Percentiles rank a stretch among this genome's conserved stretches.
These are phyloP conservation scores for Philereme vetulata DNA, from an alignment of 2,888 invertebrate species.

Conservation along the genomic window DNA sequence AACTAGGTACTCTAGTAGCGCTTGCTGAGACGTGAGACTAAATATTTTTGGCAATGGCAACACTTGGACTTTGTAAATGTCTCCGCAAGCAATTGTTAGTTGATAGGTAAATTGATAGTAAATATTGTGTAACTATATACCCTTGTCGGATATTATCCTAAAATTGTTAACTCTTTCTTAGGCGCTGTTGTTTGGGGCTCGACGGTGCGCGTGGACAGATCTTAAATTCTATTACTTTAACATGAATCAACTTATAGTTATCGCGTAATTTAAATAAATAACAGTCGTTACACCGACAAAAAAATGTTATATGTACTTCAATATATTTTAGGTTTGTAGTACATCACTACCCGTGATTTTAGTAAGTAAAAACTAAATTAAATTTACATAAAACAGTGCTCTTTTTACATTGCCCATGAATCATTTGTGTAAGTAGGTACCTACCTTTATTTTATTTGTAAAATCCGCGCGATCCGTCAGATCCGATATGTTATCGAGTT, in stretches of 20 bases:
- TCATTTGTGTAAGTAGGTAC: too few species aligned
- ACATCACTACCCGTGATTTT: too few species aligned
- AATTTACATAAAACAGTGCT: too few species aligned
- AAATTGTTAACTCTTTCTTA: constrained; percentile 83
- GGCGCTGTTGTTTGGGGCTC: constrained; percentile 79
- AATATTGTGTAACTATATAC: constrained; percentile 67
- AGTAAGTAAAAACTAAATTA: too few species aligned
- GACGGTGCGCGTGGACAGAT: constrained; percentile 56
- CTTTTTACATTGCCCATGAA: too few species aligned
- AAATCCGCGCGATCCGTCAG: constrained; percentile 60
- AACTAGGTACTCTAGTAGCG: constrained; percentile 58
- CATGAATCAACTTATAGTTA: too few species aligned
- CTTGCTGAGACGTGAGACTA: constrained; percentile 61
- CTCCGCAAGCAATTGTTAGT: constrained; percentile 61
- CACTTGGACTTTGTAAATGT: constrained; percentile 43
- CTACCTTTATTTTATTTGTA: too few species aligned
- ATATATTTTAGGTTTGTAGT: too few species aligned
- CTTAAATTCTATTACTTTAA: too few species aligned
- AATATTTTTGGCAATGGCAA: constrained; percentile 31
- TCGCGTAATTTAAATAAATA: too few species aligned
- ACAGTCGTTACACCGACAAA: too few species aligned
- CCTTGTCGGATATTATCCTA: constrained; percentile 76
- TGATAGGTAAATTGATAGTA: constrained; percentile 63
- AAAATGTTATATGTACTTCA: too few species aligned
- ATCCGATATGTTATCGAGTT: constrained; percentile 71